Percentiles rank a stretch among this genome's conserved stretches.
Evolutionary conservation across 1,140 invertebrate species (phyloP).

Genomic region (Plodia interpunctella): DNA sequence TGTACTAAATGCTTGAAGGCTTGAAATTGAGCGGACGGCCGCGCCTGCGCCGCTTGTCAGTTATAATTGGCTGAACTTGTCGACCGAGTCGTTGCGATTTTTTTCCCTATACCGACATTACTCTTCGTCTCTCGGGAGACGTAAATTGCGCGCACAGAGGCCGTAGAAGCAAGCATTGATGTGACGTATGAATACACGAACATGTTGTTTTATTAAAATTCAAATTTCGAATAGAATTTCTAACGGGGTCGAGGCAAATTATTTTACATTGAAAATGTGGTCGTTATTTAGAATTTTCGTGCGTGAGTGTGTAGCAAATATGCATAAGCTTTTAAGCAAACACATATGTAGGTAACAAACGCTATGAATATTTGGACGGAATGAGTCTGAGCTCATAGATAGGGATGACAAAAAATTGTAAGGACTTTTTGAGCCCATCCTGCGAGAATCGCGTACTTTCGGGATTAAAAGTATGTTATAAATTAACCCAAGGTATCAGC

Average conservation of each 20-base stretch:
- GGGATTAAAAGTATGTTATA: no score
- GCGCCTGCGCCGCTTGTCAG: conserved; percentile 59
- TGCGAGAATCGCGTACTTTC: no score
- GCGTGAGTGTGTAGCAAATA: background rate
- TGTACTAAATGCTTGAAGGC: conserved; percentile 26
- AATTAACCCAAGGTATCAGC: no score
- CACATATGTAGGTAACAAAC: background rate
- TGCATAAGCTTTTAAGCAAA: background rate
- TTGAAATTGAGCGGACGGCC: conserved; percentile 44
- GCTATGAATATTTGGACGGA: background rate
- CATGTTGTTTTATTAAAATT: conserved; percentile 68
- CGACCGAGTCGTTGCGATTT: conserved; percentile 54
- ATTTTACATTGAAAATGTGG: conserved; percentile 5
- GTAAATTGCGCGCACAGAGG: conserved; percentile 67
- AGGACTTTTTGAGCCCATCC: no score
- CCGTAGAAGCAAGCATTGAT: conserved; percentile 64
- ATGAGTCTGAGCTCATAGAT: no score
- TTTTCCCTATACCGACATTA: conserved; percentile 66
- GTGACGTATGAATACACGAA: conserved; percentile 67
- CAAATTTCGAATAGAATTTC: conserved; percentile 56
- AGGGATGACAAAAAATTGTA: no score
- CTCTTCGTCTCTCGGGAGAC: conserved; percentile 74
- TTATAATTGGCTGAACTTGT: conserved; percentile 78
- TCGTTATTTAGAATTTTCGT: conserved; percentile 7
- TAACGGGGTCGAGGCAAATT: conserved; percentile 28